Conservation (phyloP, 35 echinoderm and acorn worm genomes). For the Heliocidaris tuberculata region DNA sequence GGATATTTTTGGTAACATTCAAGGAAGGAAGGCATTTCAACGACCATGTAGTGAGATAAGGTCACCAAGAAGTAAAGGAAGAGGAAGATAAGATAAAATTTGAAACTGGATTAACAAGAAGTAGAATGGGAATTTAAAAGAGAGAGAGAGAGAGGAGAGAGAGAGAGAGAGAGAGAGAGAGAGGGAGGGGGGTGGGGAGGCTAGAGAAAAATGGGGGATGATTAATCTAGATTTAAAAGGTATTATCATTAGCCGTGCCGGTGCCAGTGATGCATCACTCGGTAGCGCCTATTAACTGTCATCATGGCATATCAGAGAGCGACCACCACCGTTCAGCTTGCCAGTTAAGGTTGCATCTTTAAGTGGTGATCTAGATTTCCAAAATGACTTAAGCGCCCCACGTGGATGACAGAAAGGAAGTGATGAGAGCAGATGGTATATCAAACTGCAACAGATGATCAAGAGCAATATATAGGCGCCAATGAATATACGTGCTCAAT, state of each 20-base stretch:
- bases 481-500: background rate
- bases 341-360: background rate
- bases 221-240: background rate
- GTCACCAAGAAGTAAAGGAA: background rate
- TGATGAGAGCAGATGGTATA: background rate
- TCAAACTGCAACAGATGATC: background rate
- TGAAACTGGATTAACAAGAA: no score
- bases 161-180: background rate
- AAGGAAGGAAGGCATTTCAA: background rate
- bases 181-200: background rate
- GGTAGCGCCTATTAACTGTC: background rate
- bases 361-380: conserved; percentile 10
- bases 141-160: background rate
- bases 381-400: background rate
- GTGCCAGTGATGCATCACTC: conserved; percentile 8
- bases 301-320: background rate
- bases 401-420: background rate
- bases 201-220: background rate
- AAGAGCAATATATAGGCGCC: background rate
- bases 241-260: background rate
- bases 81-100: background rate
- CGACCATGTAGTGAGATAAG: conserved; percentile 22
- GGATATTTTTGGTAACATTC: background rate
- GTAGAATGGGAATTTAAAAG: background rate
- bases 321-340: conserved; percentile 1